Conservation (phyloP, 2,888 invertebrate species). For the Tetranychus truncatus region DNA sequence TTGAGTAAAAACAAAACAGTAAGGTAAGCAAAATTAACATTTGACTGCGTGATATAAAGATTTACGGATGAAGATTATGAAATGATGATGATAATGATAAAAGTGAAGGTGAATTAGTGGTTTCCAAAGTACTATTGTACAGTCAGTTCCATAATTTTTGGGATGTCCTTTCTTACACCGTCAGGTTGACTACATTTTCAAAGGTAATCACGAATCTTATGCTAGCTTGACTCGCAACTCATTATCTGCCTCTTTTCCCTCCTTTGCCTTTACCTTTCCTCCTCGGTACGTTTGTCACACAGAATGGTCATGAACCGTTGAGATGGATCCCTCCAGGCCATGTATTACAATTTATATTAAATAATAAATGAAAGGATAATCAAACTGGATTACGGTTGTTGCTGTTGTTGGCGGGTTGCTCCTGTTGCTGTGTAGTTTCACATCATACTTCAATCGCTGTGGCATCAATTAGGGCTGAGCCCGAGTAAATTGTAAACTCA, state of each 20-base stretch:
- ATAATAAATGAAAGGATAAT: not conserved
- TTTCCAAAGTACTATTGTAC: not conserved
- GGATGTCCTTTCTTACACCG: too few relatives aligned
- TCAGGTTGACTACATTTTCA: not conserved
- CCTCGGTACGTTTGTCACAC: not conserved
- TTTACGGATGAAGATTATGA: not conserved
- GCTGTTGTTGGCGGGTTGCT: not conserved
- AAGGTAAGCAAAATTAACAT: not conserved
- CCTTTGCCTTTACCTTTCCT: not conserved
- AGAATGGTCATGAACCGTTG: not conserved
- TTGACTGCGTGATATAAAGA: not conserved
- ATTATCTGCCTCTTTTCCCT: not conserved
- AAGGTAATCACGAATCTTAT: not conserved
- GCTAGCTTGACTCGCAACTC: not conserved
- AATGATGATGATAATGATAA: not conserved
- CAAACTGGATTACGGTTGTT: not conserved
- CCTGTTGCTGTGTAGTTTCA: too few relatives aligned
- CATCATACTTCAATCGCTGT: too few relatives aligned
- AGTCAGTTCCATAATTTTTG: too few relatives aligned
- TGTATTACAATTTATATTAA: not conserved
- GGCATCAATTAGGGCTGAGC: too few relatives aligned
- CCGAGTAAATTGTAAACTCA: too few relatives aligned
- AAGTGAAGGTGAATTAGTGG: not conserved
- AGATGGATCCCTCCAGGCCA: too few relatives aligned
- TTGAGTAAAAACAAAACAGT: not conserved